phyloP scores from a whole-genome alignment of 1,140 invertebrate species.

The Drosophila eugracilis region DNA sequence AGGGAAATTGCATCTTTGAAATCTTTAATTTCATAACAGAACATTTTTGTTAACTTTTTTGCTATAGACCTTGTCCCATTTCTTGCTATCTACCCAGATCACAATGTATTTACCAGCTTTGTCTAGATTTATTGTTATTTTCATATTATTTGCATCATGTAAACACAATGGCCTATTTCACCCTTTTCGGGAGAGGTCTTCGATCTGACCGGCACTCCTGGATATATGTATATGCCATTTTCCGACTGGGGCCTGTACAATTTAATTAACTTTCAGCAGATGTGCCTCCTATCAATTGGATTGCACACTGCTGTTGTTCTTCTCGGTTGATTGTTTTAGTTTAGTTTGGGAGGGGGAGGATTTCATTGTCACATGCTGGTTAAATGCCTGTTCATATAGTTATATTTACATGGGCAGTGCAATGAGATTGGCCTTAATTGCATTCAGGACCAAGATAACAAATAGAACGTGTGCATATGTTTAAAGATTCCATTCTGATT shows the following conservation, averaged over 20 bases:
- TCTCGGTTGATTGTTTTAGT: slow-evolving; percentile 23
- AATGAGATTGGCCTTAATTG: slow-evolving; percentile 40
- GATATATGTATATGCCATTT: slow-evolving; percentile 70
- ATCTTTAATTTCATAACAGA: not conserved
- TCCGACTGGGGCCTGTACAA: slow-evolving; percentile 52
- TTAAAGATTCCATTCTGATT: not conserved
- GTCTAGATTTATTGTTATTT: slow-evolving; percentile 75
- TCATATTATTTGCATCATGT: slow-evolving; percentile 71
- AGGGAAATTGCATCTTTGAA: too few relatives aligned
- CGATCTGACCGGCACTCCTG: slow-evolving; percentile 11
- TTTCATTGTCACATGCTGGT: slow-evolving; percentile 51
- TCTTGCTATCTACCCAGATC: slow-evolving; percentile 26
- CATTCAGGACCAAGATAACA: slow-evolving; percentile 31
- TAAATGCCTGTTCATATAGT: slow-evolving; percentile 34
- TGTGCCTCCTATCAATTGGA: slow-evolving; percentile 48
- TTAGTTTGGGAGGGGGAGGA: slow-evolving; percentile 34
- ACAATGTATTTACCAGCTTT: slow-evolving; percentile 29
- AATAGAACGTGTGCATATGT: slow-evolving; percentile 33
- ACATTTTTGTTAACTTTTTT: slow-evolving; percentile 34
- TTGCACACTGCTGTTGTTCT: slow-evolving; percentile 20
- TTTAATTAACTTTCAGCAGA: slow-evolving; percentile 76
- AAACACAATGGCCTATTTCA: slow-evolving; percentile 57
- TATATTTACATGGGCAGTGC: slow-evolving; percentile 27
- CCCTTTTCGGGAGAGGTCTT: slow-evolving; percentile 10
- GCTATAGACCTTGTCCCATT: slow-evolving; percentile 27